These are phyloP conservation scores for Clavelina lepadiformis DNA, from an alignment of 23 tunicate genomes.

Conservation along the genomic window DNA sequence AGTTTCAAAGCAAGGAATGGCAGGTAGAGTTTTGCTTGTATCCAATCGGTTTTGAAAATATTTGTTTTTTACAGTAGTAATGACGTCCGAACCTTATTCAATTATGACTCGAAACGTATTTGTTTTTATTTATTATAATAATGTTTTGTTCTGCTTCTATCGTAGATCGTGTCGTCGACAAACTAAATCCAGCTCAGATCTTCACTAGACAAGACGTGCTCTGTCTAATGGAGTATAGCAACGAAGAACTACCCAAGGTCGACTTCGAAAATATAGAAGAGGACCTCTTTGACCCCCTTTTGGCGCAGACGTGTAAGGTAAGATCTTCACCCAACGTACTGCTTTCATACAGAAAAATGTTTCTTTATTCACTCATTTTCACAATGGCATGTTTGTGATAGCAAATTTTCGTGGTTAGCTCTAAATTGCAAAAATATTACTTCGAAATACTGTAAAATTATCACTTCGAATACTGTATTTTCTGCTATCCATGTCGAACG, in stretches of 20 bases:
- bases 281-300: slow-evolving; percentile 32
- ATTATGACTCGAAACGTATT: background rate
- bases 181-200: slow-evolving; percentile 75
- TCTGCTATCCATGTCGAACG: too few species aligned
- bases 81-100: background rate
- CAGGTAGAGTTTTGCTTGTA: too few species aligned
- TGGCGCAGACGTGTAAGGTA: slow-evolving; percentile 61
- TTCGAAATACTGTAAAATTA: background rate
- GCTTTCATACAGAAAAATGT: too few species aligned
- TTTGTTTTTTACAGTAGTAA: too few species aligned
- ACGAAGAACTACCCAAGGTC: slow-evolving; percentile 62
- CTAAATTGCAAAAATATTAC: too few species aligned
- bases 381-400: too few species aligned
- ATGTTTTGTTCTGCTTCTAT: background rate
- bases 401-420: too few species aligned
- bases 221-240: slow-evolving; percentile 63
- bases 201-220: slow-evolving; percentile 80
- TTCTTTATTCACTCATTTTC: too few species aligned
- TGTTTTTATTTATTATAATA: too few species aligned
- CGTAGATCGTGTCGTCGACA: slow-evolving; percentile 91
- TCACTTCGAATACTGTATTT: too few species aligned
- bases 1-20: slow-evolving; percentile 97
- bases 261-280: slow-evolving; percentile 27
- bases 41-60: too few species aligned
- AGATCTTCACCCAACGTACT: background rate